Evolutionary conservation across 2,888 invertebrate genomes (phyloP).

Genomic region (Odontocerum albicorne): DNA sequence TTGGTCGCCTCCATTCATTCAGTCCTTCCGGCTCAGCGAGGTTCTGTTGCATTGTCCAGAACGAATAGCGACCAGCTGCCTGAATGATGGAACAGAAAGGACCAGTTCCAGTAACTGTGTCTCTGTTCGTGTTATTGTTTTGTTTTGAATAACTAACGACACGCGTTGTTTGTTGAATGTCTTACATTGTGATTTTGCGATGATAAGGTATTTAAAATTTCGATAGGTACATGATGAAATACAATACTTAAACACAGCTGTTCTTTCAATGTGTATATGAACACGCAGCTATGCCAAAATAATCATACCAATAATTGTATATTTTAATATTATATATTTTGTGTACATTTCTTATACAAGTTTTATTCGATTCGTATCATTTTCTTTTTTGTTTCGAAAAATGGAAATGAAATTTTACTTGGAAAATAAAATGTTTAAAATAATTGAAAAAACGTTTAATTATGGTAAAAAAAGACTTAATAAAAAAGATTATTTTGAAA

Average conservation of each 20-base stretch:
- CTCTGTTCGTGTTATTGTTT: conserved; percentile 22
- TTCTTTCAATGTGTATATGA: background rate
- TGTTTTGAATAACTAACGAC: conserved; percentile 12
- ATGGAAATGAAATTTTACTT: conserved; percentile 10
- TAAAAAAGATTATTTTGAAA: too few species aligned
- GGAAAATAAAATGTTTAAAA: too few species aligned
- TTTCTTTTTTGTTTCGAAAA: conserved; percentile 1
- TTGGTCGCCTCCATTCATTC: too few species aligned
- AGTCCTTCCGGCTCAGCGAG: too few species aligned
- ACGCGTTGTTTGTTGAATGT: conserved; percentile 21
- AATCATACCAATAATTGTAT: background rate
- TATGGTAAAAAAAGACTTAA: too few species aligned
- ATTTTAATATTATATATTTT: background rate
- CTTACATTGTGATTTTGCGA: conserved; percentile 14
- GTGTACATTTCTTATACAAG: too few species aligned
- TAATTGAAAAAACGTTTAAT: too few species aligned
- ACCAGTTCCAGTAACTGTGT: conserved; percentile 8
- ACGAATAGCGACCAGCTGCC: background rate
- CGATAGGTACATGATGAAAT: too few species aligned
- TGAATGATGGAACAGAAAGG: background rate
- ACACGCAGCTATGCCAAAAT: background rate
- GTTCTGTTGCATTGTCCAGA: too few species aligned
- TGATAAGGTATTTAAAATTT: conserved; percentile 12
- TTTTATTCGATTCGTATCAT: background rate
- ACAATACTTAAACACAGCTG: too few species aligned